Conservation (phyloP, 2,888 invertebrate genomes). For the Cataglyphis cursor region DNA sequence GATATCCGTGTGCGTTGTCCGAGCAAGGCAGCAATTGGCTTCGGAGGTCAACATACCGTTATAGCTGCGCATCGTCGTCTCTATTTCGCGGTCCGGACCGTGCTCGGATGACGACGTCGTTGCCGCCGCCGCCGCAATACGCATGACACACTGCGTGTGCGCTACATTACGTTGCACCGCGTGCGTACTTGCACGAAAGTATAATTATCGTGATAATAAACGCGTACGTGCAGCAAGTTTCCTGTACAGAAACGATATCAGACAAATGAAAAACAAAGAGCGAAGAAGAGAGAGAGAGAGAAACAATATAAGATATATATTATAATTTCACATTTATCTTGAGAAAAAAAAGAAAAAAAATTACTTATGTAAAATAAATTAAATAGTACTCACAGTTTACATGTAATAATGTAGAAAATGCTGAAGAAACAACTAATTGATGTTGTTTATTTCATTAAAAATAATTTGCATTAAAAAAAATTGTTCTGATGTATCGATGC, state of each 20-base stretch:
- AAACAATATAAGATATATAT: not conserved
- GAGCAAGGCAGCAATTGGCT: constrained; percentile 66
- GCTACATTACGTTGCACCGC: constrained; percentile 18
- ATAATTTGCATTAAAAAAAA: constrained; percentile 1
- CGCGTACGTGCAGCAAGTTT: constrained; percentile 10
- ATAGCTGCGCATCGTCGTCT: constrained; percentile 66
- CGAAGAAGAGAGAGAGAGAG: not conserved
- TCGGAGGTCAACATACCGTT: constrained; percentile 80
- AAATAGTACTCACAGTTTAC: not conserved
- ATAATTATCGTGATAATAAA: constrained; percentile 57
- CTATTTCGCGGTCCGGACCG: constrained; percentile 54
- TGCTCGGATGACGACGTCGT: constrained; percentile 29
- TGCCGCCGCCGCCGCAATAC: constrained; percentile 1
- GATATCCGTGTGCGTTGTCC: constrained; percentile 55
- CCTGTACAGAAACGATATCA: not conserved
- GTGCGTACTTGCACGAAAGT: constrained; percentile 46
- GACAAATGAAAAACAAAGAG: not conserved
- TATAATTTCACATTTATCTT: too few species aligned
- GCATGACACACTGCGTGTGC: constrained; percentile 14
- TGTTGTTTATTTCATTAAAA: not conserved
- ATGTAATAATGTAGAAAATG: not conserved
- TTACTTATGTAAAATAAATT: not conserved
- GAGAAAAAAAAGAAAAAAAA: not conserved
- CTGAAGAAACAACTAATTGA: not conserved
- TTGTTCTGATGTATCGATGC: not conserved